Evolutionary conservation across 1,140 invertebrate species (phyloP), one percentile per base, ranked within the genome.

Genomic region (Brachionus rubens): DNA sequence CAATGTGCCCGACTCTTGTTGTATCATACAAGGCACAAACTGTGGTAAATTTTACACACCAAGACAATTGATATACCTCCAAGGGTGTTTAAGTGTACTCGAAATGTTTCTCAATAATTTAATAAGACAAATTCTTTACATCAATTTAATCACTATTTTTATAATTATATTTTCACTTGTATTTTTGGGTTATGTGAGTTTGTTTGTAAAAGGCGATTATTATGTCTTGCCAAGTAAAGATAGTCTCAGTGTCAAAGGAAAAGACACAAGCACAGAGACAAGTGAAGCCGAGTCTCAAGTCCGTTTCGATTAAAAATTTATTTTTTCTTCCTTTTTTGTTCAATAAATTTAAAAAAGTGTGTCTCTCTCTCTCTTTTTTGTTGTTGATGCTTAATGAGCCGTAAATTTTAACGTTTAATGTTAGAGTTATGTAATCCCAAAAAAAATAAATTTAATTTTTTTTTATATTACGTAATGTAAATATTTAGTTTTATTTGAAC

Each of bases 301-400:
- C n/a, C n/a, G n/a, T n/a, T n/a, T n/a, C n/a, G n/a, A n/a, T n/a
- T n/a, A n/a, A n/a, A n/a, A n/a, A n/a, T n/a, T n/a, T 48, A 30
- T 16, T 14, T 6, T 76, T 78, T 77, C 75, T 77, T 5, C 30
- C 78, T 30, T 76, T 78, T 80, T 33, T n/a, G n/a, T n/a, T n/a
- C 1, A 2, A 43, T 43, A 43, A 43, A 2, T 2, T 12, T 1
- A 41, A 41, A 41, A 41, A 41, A 7, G 6, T 41, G n/a, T n/a
- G n/a, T n/a, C n/a, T n/a, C n/a, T n/a, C n/a, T n/a, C n/a, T n/a
- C n/a, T n/a, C n/a, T n/a, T n/a, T n/a, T n/a, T n/a, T n/a, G n/a
- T n/a, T n/a, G n/a, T n/a, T n/a, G n/a, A n/a, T n/a, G n/a, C n/a
- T n/a, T n/a, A n/a, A n/a, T n/a, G n/a, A n/a, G n/a, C n/a, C n/a